Conservation (phyloP, 2,113 vertebrate genomes). For the Callospermophilus lateralis region DNA sequence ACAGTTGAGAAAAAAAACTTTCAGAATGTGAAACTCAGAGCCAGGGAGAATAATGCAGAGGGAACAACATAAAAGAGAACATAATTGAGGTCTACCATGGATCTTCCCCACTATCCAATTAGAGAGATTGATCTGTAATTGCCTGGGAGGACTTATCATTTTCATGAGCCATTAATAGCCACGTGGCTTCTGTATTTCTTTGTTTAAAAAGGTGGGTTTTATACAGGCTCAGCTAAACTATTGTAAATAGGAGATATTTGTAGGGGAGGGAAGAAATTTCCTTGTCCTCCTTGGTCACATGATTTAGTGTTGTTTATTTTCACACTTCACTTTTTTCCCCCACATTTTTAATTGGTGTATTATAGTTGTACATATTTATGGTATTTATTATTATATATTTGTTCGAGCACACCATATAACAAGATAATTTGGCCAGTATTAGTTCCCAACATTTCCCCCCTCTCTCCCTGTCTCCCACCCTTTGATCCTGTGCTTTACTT, state of each 20-base stretch:
- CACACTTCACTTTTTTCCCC: not conserved
- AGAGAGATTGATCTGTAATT: not conserved
- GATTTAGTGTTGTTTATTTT: not conserved
- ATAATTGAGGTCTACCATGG: not conserved
- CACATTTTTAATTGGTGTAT: too few species aligned
- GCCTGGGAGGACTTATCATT: not conserved
- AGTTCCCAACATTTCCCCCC: too few species aligned
- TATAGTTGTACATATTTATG: too few species aligned
- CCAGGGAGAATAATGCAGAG: not conserved
- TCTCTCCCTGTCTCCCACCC: too few species aligned
- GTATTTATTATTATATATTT: too few species aligned
- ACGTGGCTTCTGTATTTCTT: not conserved
- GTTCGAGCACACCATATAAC: too few species aligned
- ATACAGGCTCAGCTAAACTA: accelerated
- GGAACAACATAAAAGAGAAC: not conserved
- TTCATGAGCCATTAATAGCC: not conserved
- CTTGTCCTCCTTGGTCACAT: not conserved
- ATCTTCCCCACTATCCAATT: too few species aligned
- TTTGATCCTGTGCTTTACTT: too few species aligned
- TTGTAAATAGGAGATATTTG: not conserved
- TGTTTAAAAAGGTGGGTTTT: not conserved
- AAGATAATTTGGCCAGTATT: too few species aligned
- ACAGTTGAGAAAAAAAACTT: not conserved
- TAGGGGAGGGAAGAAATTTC: not conserved
- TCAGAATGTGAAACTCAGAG: not conserved